phyloP scores from a whole-genome alignment of 2,797 vertebrate genomes.

The Cheirogaleus major region DNA sequence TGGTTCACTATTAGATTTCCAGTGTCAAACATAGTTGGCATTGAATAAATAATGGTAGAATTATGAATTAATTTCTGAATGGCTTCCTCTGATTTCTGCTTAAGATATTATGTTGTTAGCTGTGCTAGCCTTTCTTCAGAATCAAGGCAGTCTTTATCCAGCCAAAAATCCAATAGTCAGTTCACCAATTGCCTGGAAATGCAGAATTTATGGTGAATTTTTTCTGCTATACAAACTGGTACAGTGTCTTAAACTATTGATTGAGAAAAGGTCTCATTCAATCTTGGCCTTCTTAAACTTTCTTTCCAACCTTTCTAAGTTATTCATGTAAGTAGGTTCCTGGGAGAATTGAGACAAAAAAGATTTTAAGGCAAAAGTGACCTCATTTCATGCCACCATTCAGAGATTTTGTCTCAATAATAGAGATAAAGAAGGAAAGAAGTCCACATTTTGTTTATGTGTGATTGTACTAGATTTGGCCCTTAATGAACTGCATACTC shows the following conservation, averaged over 20 bases:
- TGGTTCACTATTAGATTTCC: background rate
- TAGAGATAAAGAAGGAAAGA: background rate
- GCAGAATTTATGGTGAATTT: background rate
- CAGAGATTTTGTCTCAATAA: background rate
- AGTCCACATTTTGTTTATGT: background rate
- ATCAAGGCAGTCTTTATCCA: background rate
- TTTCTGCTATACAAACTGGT: background rate
- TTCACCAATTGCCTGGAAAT: background rate
- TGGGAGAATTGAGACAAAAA: background rate
- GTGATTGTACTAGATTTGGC: background rate
- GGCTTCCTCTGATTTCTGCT: background rate
- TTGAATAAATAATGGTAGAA: background rate
- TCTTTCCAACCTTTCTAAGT: constrained; percentile 2
- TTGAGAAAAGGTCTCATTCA: constrained; percentile 6
- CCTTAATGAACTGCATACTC: background rate
- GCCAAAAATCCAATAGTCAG: background rate
- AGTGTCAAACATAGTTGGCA: background rate
- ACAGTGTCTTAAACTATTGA: background rate
- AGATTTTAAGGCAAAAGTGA: background rate
- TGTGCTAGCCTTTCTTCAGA: background rate
- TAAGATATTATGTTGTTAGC: background rate
- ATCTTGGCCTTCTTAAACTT: background rate
- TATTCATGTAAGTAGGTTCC: background rate
- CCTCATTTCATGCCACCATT: background rate
- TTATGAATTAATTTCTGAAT: background rate